These are phyloP conservation scores for Teleiodes luculella DNA, from an alignment of 2,888 invertebrate genomes.

Conservation along the genomic window DNA sequence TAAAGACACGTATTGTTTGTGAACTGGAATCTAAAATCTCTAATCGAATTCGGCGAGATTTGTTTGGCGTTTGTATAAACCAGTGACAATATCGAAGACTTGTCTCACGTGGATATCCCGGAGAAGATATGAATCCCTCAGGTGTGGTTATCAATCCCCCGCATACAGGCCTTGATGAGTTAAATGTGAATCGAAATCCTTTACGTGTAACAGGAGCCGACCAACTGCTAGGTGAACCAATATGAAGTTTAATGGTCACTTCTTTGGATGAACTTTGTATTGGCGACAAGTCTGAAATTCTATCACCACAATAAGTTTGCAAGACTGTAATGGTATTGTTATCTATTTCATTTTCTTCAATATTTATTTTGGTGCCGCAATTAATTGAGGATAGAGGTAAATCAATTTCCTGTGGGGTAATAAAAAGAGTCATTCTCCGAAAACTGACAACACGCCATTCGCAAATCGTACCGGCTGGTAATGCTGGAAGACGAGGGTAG, in stretches of 20 bases:
- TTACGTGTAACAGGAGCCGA: slow-evolving; percentile 47
- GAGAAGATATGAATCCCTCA: slow-evolving; percentile 83
- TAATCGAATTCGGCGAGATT: slow-evolving; percentile 61
- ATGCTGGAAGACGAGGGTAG: slow-evolving; percentile 77
- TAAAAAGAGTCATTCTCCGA: slow-evolving; percentile 37
- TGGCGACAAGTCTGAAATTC: slow-evolving; percentile 23
- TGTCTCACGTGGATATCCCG: slow-evolving; percentile 81
- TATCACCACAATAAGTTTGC: slow-evolving; percentile 43
- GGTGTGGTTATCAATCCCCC: slow-evolving; percentile 81
- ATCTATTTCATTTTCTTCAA: slow-evolving; percentile 48
- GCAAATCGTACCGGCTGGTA: slow-evolving; percentile 81
- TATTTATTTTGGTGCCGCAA: slow-evolving; percentile 56
- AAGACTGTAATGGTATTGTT: slow-evolving; percentile 46
- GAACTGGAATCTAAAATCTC: slow-evolving; percentile 74
- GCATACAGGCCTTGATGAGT: slow-evolving; percentile 79
- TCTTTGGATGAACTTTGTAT: slow-evolving; percentile 55
- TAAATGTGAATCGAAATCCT: slow-evolving; percentile 82
- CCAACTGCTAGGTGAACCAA: slow-evolving; percentile 50
- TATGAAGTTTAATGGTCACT: slow-evolving; percentile 48
- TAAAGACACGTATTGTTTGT: slow-evolving; percentile 65
- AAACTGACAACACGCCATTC: slow-evolving; percentile 82
- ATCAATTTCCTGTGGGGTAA: slow-evolving; percentile 44
- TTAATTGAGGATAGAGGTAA: slow-evolving; percentile 44
- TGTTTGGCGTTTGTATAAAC: slow-evolving; percentile 51
- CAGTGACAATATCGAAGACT: slow-evolving; percentile 55